Base-by-base conservation (phyloP, 1,140 invertebrate genomes). In the Cyrtorhinus lividipennis region DNA sequence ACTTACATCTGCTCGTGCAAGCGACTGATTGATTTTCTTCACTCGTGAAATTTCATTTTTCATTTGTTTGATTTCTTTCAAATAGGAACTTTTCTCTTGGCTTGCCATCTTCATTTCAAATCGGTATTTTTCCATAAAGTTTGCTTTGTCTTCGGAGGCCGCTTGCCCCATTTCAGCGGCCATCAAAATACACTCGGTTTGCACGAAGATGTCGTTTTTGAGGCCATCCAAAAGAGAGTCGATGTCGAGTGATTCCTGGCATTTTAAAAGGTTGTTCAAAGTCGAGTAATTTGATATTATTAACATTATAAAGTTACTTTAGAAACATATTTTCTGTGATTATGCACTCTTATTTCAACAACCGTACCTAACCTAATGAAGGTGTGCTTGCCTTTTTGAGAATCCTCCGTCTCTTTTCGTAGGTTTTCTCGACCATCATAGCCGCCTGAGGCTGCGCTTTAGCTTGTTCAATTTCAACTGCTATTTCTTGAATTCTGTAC, bases 111-210 rank as follows among this genome's bases (percentile, higher is more conserved):
- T 59, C 58, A 59, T 30, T n/a, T 59, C 58, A 18, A 18, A 12
- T 59, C 27, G 24, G n/a, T 27, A 30, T 24, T 59, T 30, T 15
- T 27, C 27, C n/a, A 59, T 59, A 30, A 59, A 59, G 18, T 59
- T 59, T 24, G 58, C 24, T 30, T 59, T 59, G 24, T 59, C 58
- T 22, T 59, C 58, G 1, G 24, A n/a, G 27, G 58, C 58, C n/a
- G 26, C n/a, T n/a, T 59, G 58, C 3, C 58, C 58, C 58, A 59
- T 59, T 30, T 59, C 58, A n/a, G 27, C 27, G 8, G 58, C 26
- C 27, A 27, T 59, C 5, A 59, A 30, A 23, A 59, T 59, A 30
- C 58, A 59, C 18, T 59, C 58, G n/a, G 58, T 30, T 59, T 59
- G 58, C 3, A 59, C 22, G 27, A 30, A 30, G n/a, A 59, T 23